phyloP scores from a whole-genome alignment of 2,888 invertebrate species.

The Morpho achilles region DNA sequence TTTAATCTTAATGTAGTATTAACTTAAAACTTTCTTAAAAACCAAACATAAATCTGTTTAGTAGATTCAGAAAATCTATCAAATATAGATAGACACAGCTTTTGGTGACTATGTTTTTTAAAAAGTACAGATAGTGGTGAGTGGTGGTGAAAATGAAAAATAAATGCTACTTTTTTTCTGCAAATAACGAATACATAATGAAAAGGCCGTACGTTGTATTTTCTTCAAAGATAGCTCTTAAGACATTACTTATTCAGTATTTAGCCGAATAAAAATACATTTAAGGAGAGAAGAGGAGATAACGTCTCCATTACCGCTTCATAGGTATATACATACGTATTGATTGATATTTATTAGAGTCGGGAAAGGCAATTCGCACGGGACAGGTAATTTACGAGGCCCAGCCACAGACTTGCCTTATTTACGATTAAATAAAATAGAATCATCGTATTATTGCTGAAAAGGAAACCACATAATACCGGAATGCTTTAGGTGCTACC shows the following conservation, averaged over 20 bases:
- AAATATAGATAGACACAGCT: no score
- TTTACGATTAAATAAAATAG: conserved; percentile 66
- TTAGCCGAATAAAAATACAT: conserved; percentile 13
- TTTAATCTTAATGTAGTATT: no score
- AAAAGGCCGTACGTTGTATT: neutral
- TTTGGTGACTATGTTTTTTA: no score
- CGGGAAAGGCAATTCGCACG: conserved; percentile 50
- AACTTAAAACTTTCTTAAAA: no score
- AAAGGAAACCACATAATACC: conserved; percentile 30
- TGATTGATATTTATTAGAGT: conserved; percentile 62
- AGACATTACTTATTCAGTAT: conserved; percentile 16
- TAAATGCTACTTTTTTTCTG: no score
- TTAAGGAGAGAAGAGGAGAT: conserved; percentile 20
- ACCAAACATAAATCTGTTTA: no score
- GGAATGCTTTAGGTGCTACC: conserved; percentile 19
- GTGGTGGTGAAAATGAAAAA: no score
- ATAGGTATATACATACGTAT: conserved; percentile 43
- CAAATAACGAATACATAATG: no score
- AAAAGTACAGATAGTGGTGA: no score
- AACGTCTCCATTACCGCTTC: conserved; percentile 40
- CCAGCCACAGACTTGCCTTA: conserved; percentile 45
- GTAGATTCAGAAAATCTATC: no score
- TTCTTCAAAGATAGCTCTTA: conserved; percentile 1
- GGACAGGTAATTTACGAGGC: conserved; percentile 53
- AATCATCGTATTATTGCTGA: conserved; percentile 53